phyloP scores from a whole-genome alignment of 2,797 vertebrate species.

The Acanthornis magna region DNA sequence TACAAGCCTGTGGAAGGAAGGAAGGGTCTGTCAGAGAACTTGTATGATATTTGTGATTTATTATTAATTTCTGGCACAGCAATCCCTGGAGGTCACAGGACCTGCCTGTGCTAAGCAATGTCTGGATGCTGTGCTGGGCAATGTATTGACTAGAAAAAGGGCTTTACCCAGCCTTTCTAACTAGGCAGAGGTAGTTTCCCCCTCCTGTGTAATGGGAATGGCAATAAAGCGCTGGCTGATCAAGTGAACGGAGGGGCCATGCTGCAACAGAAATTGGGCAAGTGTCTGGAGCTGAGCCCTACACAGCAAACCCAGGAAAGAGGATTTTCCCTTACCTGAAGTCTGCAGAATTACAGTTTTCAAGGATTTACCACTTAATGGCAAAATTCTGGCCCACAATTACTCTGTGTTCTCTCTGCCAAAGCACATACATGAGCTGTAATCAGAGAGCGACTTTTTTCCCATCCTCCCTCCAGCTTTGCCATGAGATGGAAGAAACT shows the following conservation, averaged over 20 bases:
- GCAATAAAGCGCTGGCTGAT: neutral
- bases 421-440: constrained; percentile 36
- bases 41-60: constrained; percentile 39
- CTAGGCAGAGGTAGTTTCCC: neutral
- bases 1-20: constrained; percentile 53
- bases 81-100: neutral
- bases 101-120: neutral
- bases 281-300: neutral
- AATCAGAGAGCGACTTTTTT: neutral
- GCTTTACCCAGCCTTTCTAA: neutral
- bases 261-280: neutral
- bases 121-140: neutral
- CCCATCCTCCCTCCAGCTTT: constrained; percentile 39
- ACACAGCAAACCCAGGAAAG: neutral
- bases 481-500: constrained; percentile 18
- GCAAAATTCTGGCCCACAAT: constrained; percentile 47
- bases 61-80: constrained; percentile 46
- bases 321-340: neutral
- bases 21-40: constrained; percentile 53
- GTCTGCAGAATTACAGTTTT: constrained; percentile 19
- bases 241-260: accelerated
- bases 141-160: neutral
- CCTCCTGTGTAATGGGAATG: neutral
- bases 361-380: constrained; percentile 45
- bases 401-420: neutral